phyloP scores from a whole-genome alignment of 2,797 vertebrate species.

The Centroberyx gerrardi region DNA sequence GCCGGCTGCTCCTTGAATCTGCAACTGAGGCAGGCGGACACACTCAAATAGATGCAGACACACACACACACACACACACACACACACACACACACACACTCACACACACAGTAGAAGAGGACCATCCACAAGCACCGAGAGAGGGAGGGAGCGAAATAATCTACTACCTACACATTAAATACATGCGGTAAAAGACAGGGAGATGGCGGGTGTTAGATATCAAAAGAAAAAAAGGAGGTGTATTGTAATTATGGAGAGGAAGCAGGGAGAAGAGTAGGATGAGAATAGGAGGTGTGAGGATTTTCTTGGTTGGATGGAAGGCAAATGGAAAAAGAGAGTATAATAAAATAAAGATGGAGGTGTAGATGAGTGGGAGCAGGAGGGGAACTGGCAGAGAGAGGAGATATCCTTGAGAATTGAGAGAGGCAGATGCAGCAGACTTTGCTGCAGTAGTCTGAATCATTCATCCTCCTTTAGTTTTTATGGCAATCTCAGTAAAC shows the following conservation, averaged over 20 bases:
- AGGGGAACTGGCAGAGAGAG: slow-evolving; percentile 29
- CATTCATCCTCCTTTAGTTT: slow-evolving; percentile 65
- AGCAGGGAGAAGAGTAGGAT: background rate
- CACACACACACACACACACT: too few relatives aligned
- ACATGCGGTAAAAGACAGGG: too few relatives aligned
- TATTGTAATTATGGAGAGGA: background rate
- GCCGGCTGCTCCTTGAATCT: slow-evolving; percentile 30
- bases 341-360: slow-evolving; percentile 57
- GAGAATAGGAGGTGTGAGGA: slow-evolving; percentile 37
- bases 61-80: too few relatives aligned
- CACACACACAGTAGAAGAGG: too few relatives aligned
- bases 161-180: too few relatives aligned
- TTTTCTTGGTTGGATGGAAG: slow-evolving; percentile 13
- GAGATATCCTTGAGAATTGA: slow-evolving; percentile 39
- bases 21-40: background rate
- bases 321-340: slow-evolving; percentile 50
- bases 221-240: background rate
- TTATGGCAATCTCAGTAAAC: slow-evolving; percentile 58
- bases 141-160: too few relatives aligned
- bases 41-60: too few relatives aligned
- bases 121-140: too few relatives aligned
- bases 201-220: background rate
- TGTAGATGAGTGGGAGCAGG: slow-evolving; percentile 49
- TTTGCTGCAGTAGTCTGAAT: slow-evolving; percentile 64
- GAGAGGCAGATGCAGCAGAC: slow-evolving; percentile 52